Evolutionary conservation across 2,888 invertebrate species (phyloP), one percentile per base, ranked within the genome.

Genomic region (Rosalia funebris): DNA sequence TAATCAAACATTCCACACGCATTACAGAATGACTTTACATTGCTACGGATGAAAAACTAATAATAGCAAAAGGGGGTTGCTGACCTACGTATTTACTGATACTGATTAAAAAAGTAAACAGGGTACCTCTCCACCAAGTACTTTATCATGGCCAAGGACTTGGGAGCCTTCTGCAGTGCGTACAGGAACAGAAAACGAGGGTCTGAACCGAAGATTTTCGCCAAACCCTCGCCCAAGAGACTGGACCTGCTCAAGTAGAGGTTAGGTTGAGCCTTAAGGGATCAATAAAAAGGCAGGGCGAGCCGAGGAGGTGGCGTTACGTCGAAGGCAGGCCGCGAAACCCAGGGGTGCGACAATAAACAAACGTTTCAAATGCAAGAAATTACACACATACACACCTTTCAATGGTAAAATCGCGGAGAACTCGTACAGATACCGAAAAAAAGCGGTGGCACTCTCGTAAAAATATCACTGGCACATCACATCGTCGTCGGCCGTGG

Each of bases 271-370:
- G 10, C 41, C n/a, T n/a, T 16, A 15, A 17, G 16, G 55, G 57
- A 66, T 66, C 66, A 57, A 66, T 66, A 66, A 66, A 63, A 60
- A 66, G 66, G 63, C 57, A 62, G 61, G 63, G 66, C 62, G 34
- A 54, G 47, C 11, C 42, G 34, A 59, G 17, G 16, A 47, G 32
- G 3, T 25, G n/a, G n/a, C n/a, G n/a, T n/a, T n/a, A n/a, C n/a
- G n/a, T n/a, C n/a, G n/a, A n/a, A n/a, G n/a, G n/a, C n/a, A n/a
- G n/a, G n/a, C n/a, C n/a, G n/a, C 20, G 31, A 53, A 44, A 58
- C 31, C 42, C 10, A 14, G 44, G 46, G 17, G 14, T 41, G 16
- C 39, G 48, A 47, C 14, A 34, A 42, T 31, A 47, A 62, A 56
- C 39, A 39, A 44, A 44, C 17, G 14, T 11, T 44, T 9, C 20